Evolutionary conservation across 2,113 vertebrate species (phyloP).

Genomic region (Diadophis punctatus): DNA sequence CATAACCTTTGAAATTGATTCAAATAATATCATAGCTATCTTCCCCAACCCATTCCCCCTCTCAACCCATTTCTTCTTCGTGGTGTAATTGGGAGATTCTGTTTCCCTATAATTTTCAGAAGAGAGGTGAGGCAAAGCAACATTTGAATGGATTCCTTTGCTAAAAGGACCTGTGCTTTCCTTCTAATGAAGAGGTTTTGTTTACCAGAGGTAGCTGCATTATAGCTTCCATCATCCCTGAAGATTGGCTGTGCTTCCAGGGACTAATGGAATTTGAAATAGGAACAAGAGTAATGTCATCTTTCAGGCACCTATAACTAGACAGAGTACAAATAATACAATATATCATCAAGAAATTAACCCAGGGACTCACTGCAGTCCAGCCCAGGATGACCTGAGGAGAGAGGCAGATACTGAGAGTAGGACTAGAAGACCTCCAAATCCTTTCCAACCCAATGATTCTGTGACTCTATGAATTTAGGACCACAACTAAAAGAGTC

Average conservation of each 20-base stretch:
- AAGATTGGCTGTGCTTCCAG: background rate
- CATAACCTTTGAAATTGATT: background rate
- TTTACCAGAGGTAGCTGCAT: background rate
- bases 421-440: background rate
- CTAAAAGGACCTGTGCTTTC: background rate
- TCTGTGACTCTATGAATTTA: background rate
- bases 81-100: background rate
- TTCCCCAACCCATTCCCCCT: background rate
- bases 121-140: background rate
- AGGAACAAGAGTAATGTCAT: background rate
- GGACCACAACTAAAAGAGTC: background rate
- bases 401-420: background rate
- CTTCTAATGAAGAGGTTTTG: background rate
- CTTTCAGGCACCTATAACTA: background rate
- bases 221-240: background rate
- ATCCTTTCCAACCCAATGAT: background rate
- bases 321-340: background rate
- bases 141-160: background rate
- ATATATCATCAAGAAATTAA: background rate
- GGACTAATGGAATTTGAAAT: background rate
- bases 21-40: background rate
- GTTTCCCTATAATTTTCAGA: background rate
- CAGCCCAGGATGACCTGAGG: background rate
- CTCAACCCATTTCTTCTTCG: background rate
- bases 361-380: background rate